Percentiles rank a stretch among this genome's conserved stretches.
Conservation (phyloP, 2,113 vertebrate species). For the Monopterus albus region DNA sequence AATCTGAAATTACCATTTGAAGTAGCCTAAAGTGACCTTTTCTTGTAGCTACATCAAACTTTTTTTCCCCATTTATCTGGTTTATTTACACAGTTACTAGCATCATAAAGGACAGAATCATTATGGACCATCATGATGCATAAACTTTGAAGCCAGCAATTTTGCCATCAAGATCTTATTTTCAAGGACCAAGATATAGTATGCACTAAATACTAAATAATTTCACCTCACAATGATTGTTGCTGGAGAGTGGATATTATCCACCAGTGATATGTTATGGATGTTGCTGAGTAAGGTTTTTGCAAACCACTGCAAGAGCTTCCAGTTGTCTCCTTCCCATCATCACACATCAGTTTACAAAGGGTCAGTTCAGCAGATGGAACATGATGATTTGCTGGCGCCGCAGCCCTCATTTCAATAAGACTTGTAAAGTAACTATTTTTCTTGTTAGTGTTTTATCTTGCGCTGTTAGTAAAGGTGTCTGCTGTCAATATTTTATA, state of each 20-base stretch:
- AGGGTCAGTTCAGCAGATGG: conserved; percentile 18
- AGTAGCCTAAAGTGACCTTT: neutral
- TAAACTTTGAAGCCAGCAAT: neutral
- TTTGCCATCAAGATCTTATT: conserved; percentile 19
- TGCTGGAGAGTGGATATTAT: neutral
- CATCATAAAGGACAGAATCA: neutral
- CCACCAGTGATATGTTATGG: neutral
- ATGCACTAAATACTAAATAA: conserved; percentile 18
- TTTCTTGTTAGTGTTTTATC: too few species aligned
- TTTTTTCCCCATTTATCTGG: neutral
- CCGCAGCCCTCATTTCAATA: too few species aligned
- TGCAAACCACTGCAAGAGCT: conserved; percentile 7
- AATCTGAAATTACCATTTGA: neutral
- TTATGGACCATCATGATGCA: neutral
- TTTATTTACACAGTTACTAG: neutral
- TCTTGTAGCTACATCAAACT: neutral
- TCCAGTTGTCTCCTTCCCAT: conserved; percentile 24
- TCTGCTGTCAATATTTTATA: too few species aligned
- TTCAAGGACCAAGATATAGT: neutral
- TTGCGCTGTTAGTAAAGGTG: too few species aligned
- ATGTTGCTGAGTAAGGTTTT: conserved; percentile 15
- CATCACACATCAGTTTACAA: neutral
- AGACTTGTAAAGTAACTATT: conserved; percentile 14
- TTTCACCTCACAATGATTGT: neutral
- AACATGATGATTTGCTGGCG: conserved; percentile 13